These are phyloP conservation scores for Phortica okadai DNA, from an alignment of 2,888 invertebrate genomes.

Conservation along the genomic window DNA sequence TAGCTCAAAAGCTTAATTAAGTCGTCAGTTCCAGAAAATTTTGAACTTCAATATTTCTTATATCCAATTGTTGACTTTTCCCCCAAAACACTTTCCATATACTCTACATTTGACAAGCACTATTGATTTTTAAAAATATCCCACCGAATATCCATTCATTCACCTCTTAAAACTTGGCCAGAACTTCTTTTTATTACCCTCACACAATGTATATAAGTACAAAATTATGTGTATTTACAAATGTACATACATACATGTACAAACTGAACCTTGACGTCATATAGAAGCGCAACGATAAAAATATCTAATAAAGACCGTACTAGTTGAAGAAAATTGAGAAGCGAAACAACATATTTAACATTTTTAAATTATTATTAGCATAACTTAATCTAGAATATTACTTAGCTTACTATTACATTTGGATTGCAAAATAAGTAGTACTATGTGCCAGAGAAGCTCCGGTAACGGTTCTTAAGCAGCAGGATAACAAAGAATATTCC, in stretches of 20 bases:
- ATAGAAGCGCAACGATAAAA: conserved; percentile 41
- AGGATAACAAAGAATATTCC: conserved; percentile 73
- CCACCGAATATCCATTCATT: no score
- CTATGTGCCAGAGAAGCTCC: conserved; percentile 70
- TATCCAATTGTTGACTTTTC: not conserved
- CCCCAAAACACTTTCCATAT: no score
- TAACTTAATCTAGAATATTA: conserved; percentile 44
- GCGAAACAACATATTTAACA: not conserved
- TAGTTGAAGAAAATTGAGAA: not conserved
- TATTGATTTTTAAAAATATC: no score
- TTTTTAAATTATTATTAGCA: conserved; percentile 55
- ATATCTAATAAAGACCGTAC: conserved; percentile 38
- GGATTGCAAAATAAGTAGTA: conserved; percentile 30
- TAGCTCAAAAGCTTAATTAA: conserved; percentile 61
- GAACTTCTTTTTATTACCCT: not conserved
- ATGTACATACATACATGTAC: not conserved
- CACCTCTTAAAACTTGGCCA: no score
- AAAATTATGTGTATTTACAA: not conserved
- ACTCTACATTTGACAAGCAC: no score
- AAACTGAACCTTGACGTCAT: conserved; percentile 49
- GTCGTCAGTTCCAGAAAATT: conserved; percentile 42
- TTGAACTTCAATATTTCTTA: not conserved
- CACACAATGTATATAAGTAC: conserved; percentile 15
- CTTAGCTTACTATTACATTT: not conserved
- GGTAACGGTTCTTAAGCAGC: conserved; percentile 73